Conservation (phyloP, 1,140 invertebrate genomes). For the Sarcophaga peregrina region DNA sequence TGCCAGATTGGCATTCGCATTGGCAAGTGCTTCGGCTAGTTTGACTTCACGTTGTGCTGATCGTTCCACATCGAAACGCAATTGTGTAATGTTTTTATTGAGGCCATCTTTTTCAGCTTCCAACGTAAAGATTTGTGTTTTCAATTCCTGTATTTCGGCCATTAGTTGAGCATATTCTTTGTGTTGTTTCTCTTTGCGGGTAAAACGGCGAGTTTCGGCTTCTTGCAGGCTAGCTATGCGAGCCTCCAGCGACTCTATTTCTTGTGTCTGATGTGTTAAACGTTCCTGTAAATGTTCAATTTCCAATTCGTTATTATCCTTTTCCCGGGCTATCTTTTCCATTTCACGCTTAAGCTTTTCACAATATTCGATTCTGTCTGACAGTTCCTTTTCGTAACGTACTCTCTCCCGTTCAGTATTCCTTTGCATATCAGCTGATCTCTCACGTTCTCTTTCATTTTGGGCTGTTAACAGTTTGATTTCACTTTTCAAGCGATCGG, state of each 20-base stretch:
- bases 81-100: conserved; percentile 53
- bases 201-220: conserved; percentile 57
- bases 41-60: conserved; percentile 59
- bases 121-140: conserved; percentile 49
- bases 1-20: conserved; percentile 56
- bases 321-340: conserved; percentile 60
- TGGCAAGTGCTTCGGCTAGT: conserved; percentile 56
- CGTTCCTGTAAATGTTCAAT: conserved; percentile 63
- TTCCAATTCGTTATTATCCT: conserved; percentile 58
- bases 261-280: conserved; percentile 56
- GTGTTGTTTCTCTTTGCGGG: conserved; percentile 57
- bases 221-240: conserved; percentile 60
- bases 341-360: conserved; percentile 68
- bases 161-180: conserved; percentile 57
- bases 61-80: conserved; percentile 61
- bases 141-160: conserved; percentile 61
- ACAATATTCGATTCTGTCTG: conserved; percentile 69
- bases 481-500: conserved; percentile 68
- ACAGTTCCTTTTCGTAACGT: conserved; percentile 69
- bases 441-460: conserved; percentile 68
- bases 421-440: conserved; percentile 66
- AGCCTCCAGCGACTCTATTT: conserved; percentile 62
- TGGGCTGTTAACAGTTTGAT: conserved; percentile 68
- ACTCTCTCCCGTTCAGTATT: conserved; percentile 66
- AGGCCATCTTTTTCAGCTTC: conserved; percentile 53